Evolutionary conservation across 2,113 vertebrate species (phyloP), one percentile per base, ranked within the genome.

Genomic region (Dicentrarchus labrax): DNA sequence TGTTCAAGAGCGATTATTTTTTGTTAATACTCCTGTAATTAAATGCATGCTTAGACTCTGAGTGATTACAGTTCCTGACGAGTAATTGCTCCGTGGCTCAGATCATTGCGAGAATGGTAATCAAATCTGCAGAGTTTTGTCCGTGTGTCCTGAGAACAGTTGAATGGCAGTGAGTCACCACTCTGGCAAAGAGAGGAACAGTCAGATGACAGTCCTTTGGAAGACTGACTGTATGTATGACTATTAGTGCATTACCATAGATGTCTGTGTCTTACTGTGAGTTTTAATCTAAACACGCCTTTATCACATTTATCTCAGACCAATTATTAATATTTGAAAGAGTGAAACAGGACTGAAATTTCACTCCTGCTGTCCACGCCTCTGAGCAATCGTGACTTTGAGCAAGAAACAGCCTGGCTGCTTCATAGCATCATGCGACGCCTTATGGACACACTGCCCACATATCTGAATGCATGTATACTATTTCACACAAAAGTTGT

Each of bases 1-100:
- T 89, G 83, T 88, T 89, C 70, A 72, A 90, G 87, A 91, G 89
- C n/a, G 77, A 92, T 92, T 93, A 79, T 91, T 93, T 93, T 93
- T 90, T 88, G 86, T 86, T 93, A 92, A 94, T 93, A 88, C 91
- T 87, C 83, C 88, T 88, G 85, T 93, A 95, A 95, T 95, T 94
- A 94, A 95, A 94, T 93, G 93, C 85, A 89, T 85, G 86, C 89
- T 88, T 91, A 89, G 86, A 92, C 77, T 94, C 84, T 4, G 90
- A 91, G 92, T 86, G 91, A 94, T 95, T 93, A 92, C 88, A 85
- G 89, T 89, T 92, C 78, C 82, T 86, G 83, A 88, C 61, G 76
- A 90, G 87, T 93, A 93, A 93, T 89, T 92, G 90, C 84, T 85
- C 86, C 5, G 76, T 54, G 73, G 82, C 86, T 89, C 87, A 76